Base-by-base conservation (phyloP, 2,113 vertebrate genomes). In the Upupa epops region DNA sequence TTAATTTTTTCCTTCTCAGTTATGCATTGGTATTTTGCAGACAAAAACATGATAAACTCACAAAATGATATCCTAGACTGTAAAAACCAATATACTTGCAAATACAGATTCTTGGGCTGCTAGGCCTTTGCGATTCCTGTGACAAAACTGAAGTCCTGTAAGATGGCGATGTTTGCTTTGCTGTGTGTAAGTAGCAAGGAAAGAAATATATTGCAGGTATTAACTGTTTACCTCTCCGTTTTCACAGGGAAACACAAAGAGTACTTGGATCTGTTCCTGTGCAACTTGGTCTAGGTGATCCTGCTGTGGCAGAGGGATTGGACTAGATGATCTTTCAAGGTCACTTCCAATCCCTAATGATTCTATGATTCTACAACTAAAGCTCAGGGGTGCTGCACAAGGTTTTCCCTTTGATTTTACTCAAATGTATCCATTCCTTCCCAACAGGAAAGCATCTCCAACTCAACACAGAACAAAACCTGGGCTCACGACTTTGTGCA, bases 381-480 rank as follows among this genome's bases (percentile, higher is more conserved):
- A 78, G 54, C 55, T 90, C 63, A 86, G 0, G 6, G 42, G 55
- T 86, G 61, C 58, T 93, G 83, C 66, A 72, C 4, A 10, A 75
- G 16, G 28, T 65, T 95, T 64, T 82, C 26, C 70, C 65, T 76
- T 63, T 32, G 60, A 14, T 92, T 92, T 91, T 61, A 93, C 89
- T 94, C 63, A 94, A 94, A 92, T 29, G 11, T 94, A 87, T 95
- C 93, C 96, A 93, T 90, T 95, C 90, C 86, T 94, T 90, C 95
- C 86, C 86, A 92, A 92, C 92, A 96, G 88, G 95, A 96, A 96
- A 94, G 63, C 92, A 93, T 32, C 93, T 95, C 55, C 86, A 92
- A 8, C 80, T 94, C 92, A 96, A 93, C 86, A 84, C 86, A 90
- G 88, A 93, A 90, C 95, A 93, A 95, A 94, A 93, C 63, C 74